These are phyloP conservation scores for Anguilla rostrata DNA, from an alignment of 2,113 vertebrate genomes.

Conservation along the genomic window DNA sequence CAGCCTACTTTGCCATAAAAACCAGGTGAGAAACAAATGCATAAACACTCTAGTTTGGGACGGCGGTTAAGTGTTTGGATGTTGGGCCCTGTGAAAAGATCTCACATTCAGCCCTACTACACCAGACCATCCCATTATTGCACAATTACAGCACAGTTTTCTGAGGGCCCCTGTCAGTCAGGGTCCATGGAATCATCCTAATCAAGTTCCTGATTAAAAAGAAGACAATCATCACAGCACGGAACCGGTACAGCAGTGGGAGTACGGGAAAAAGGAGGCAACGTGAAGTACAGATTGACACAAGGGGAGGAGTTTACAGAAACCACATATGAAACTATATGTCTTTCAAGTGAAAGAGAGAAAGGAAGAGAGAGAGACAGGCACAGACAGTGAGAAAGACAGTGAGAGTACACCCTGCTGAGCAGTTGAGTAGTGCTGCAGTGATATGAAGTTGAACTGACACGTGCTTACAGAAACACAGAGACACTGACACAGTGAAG, in stretches of 20 bases:
- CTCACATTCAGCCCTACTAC: too few species aligned
- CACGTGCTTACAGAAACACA: neutral
- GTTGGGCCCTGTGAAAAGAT: too few species aligned
- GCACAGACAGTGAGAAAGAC: neutral
- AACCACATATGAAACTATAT: neutral
- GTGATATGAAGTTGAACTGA: neutral
- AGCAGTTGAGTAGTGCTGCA: neutral
- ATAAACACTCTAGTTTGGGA: too few species aligned
- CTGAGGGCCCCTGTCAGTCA: too few species aligned
- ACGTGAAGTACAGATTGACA: neutral
- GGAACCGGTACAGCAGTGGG: neutral
- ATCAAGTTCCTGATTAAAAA: too few species aligned
- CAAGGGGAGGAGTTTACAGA: constrained; percentile 6
- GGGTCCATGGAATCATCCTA: too few species aligned
- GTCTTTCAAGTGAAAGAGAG: neutral
- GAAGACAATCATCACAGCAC: neutral
- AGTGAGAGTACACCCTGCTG: neutral
- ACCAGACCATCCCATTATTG: too few species aligned
- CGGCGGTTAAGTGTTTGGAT: too few species aligned
- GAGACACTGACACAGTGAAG: neutral
- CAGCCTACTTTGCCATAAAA: too few species aligned
- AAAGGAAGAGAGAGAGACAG: constrained; percentile 4
- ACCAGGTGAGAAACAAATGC: too few species aligned
- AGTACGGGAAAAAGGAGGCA: neutral
- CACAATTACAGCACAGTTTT: too few species aligned